Conservation (phyloP, 2,888 invertebrate genomes). For the Drosophila putrida region DNA sequence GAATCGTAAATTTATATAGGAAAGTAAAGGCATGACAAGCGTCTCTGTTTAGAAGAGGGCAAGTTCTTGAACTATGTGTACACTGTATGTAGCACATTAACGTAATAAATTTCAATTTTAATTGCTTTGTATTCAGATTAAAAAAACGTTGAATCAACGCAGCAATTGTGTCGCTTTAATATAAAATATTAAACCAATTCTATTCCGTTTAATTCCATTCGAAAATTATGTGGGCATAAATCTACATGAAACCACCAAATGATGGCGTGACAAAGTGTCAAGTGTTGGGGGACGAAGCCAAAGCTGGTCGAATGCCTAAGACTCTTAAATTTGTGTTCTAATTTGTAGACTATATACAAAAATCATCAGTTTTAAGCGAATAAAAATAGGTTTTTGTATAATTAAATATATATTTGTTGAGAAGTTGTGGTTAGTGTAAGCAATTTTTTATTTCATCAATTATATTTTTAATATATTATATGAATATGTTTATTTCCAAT, state of each 20-base stretch:
- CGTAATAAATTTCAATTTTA: constrained; percentile 72
- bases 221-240: constrained; percentile 15
- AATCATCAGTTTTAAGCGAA: not conserved
- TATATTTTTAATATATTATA: no score
- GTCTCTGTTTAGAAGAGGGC: constrained; percentile 26
- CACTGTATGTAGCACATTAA: constrained; percentile 59
- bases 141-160: constrained; percentile 30
- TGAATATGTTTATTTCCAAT: no score
- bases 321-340: constrained; percentile 1
- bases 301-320: constrained; percentile 1
- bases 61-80: constrained; percentile 56
- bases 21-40: not conserved
- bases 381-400: not conserved
- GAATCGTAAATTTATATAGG: constrained; percentile 44
- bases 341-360: not conserved
- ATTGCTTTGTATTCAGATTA: constrained; percentile 72
- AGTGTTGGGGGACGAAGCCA: not conserved
- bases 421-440: no score
- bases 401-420: no score
- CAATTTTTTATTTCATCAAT: no score
- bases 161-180: constrained; percentile 48
- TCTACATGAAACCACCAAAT: constrained; percentile 15
- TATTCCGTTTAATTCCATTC: constrained; percentile 27
- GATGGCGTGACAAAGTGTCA: constrained; percentile 50
- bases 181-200: constrained; percentile 23